phyloP scores from a whole-genome alignment of 2,888 invertebrate species.

The Tuta absoluta region DNA sequence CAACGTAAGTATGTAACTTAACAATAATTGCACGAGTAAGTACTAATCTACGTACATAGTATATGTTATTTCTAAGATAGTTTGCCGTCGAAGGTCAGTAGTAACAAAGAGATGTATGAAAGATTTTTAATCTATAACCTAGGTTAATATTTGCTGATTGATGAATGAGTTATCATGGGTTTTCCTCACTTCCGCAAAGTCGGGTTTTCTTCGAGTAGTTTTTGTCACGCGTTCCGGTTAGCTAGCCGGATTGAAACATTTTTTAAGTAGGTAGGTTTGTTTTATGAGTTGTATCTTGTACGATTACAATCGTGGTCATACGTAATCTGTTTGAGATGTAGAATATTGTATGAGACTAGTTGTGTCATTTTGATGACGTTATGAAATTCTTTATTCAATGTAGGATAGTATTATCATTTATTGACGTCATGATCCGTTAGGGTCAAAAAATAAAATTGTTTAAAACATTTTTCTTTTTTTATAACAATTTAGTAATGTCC shows the following conservation, averaged over 20 bases:
- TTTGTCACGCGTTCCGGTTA: constrained; percentile 41
- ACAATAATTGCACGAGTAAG: not conserved
- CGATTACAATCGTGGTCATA: constrained; percentile 22
- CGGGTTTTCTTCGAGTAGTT: constrained; percentile 49
- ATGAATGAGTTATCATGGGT: constrained; percentile 41
- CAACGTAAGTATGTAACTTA: not conserved
- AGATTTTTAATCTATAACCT: constrained; percentile 3
- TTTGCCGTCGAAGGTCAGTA: not conserved
- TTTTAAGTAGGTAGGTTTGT: not conserved
- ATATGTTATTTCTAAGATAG: not conserved
- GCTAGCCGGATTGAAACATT: constrained; percentile 45
- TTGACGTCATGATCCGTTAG: too few species aligned
- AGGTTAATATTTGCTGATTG: constrained; percentile 25
- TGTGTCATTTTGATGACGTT: not conserved
- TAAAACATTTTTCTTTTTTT: too few species aligned
- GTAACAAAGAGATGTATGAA: not conserved
- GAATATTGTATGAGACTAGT: not conserved
- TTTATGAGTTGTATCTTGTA: not conserved
- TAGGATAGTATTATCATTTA: too few species aligned
- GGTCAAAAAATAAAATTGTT: too few species aligned
- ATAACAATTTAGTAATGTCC: too few species aligned
- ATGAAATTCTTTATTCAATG: too few species aligned
- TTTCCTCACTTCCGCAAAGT: constrained; percentile 55
- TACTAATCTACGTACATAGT: not conserved
- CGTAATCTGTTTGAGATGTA: constrained; percentile 4